A percentile compares a stretch with the other conserved stretches of the same genome.
Evolutionary conservation across 1,140 invertebrate genomes (phyloP).

Genomic region (Pogonus chalceus): DNA sequence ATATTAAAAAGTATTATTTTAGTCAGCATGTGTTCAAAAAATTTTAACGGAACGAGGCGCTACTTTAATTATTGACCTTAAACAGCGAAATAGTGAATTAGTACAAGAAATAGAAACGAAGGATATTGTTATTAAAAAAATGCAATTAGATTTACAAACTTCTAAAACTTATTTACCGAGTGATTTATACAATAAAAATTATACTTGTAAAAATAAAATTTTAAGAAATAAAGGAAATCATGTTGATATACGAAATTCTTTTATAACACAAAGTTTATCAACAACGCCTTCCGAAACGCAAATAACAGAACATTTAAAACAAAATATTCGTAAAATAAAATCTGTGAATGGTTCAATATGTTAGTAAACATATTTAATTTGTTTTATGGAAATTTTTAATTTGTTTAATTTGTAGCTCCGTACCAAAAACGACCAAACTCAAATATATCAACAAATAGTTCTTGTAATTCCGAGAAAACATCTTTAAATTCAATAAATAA

Average conservation of each 20-base stretch:
- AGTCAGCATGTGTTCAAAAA: slow-evolving; percentile 7
- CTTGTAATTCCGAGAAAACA: slow-evolving; percentile 13
- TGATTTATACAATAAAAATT: too few relatives aligned
- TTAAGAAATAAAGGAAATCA: too few relatives aligned
- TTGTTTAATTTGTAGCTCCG: slow-evolving; percentile 2
- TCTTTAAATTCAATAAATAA: slow-evolving; percentile 16
- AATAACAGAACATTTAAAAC: too few relatives aligned
- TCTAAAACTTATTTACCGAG: slow-evolving; percentile 11
- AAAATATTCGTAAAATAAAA: too few relatives aligned
- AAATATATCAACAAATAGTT: slow-evolving; percentile 4
- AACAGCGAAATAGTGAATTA: slow-evolving; percentile 10
- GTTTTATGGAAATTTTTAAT: slow-evolving; percentile 7
- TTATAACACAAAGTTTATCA: too few relatives aligned
- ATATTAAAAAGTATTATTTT: not conserved
- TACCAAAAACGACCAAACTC: slow-evolving; percentile 8
- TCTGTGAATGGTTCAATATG: slow-evolving; percentile 3
- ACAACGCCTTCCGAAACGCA: too few relatives aligned
- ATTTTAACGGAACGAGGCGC: slow-evolving; percentile 13
- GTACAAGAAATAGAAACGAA: slow-evolving; percentile 8
- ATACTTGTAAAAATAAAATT: too few relatives aligned
- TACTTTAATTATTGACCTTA: slow-evolving; percentile 10
- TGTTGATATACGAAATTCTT: too few relatives aligned
- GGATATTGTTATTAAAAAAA: slow-evolving; percentile 8
- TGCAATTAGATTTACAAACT: slow-evolving; percentile 13
- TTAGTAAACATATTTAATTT: slow-evolving; percentile 1